A percentile compares a stretch with the other conserved stretches of the same genome.
phyloP scores from a whole-genome alignment of 2,888 invertebrate species.

The Carterocephalus palaemon region DNA sequence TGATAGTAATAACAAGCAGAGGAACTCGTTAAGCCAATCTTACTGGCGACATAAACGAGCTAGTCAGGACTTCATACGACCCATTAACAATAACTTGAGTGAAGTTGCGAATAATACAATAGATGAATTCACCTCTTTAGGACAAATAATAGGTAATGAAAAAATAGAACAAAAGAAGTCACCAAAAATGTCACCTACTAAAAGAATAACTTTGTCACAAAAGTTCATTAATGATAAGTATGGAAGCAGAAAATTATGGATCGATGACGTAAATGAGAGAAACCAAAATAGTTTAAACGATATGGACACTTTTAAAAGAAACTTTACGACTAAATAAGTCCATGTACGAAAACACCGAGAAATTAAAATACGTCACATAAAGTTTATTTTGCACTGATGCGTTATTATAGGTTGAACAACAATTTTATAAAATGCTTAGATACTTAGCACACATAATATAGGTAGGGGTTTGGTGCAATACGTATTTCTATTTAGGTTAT shows the following conservation, averaged over 20 bases:
- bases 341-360: slow-evolving; percentile 30
- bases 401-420: slow-evolving; percentile 54
- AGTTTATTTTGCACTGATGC: slow-evolving; percentile 13
- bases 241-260: slow-evolving; percentile 72
- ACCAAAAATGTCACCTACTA: slow-evolving; percentile 57
- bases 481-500: slow-evolving; percentile 17
- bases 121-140: slow-evolving; percentile 72
- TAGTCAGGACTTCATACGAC: slow-evolving; percentile 65
- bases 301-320: slow-evolving; percentile 60
- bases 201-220: slow-evolving; percentile 69
- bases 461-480: slow-evolving; percentile 27
- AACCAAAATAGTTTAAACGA: slow-evolving; percentile 57
- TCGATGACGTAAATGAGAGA: slow-evolving; percentile 59
- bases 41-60: slow-evolving; percentile 72
- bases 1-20: slow-evolving; percentile 59
- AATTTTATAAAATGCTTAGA: slow-evolving; percentile 15
- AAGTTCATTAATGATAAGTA: slow-evolving; percentile 77
- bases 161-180: slow-evolving; percentile 56
- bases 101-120: slow-evolving; percentile 62
- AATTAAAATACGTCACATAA: slow-evolving; percentile 9
- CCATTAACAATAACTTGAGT: slow-evolving; percentile 32
- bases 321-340: slow-evolving; percentile 25
- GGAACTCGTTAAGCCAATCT: slow-evolving; percentile 71
- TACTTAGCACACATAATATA: slow-evolving; percentile 51
- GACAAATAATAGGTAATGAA: slow-evolving; percentile 63